Conservation (phyloP, 2,797 vertebrate genomes). For the Helarctos malayanus region DNA sequence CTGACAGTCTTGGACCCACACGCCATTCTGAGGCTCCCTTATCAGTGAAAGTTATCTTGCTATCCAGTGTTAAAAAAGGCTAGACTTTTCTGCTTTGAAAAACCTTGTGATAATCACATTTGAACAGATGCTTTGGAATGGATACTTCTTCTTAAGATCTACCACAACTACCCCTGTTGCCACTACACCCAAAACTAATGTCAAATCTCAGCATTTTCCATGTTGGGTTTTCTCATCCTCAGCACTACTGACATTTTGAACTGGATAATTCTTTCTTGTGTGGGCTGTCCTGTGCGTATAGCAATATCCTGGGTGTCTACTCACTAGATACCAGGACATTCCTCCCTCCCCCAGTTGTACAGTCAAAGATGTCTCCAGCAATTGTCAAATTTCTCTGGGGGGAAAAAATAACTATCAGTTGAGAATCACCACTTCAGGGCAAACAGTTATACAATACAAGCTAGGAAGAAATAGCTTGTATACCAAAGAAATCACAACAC, state of each 20-base stretch:
- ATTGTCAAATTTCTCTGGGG: neutral
- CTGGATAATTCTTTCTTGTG: neutral
- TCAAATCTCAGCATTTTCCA: neutral
- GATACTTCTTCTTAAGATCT: neutral
- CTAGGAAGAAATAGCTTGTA: neutral
- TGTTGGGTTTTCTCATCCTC: neutral
- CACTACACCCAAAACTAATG: neutral
- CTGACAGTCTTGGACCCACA: neutral
- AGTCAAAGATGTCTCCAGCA: neutral
- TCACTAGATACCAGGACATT: neutral
- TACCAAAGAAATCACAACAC: neutral
- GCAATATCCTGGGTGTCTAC: neutral
- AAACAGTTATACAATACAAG: neutral
- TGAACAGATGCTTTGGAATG: neutral
- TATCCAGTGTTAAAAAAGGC: neutral
- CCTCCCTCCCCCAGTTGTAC: neutral
- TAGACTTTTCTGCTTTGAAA: constrained; percentile 14
- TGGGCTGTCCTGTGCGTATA: neutral
- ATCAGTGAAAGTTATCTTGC: neutral
- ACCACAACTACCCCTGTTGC: neutral
- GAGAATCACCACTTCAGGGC: neutral
- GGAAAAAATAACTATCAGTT: neutral
- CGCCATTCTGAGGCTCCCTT: neutral
- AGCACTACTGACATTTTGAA: neutral
- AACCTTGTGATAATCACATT: neutral